phyloP scores from a whole-genome alignment of 2,888 invertebrate species.

The Kuschelorhynchus macadamiae region DNA sequence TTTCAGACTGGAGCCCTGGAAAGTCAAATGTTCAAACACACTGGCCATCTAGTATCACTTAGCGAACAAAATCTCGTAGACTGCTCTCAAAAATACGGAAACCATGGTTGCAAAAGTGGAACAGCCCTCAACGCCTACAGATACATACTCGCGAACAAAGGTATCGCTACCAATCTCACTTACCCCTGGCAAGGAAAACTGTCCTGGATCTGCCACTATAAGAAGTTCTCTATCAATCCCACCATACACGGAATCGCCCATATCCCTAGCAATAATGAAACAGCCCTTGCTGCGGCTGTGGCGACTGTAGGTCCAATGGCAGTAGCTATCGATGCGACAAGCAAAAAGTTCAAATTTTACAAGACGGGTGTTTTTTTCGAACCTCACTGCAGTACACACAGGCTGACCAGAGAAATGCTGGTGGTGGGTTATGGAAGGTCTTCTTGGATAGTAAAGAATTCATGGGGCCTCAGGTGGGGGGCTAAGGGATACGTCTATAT shows the following conservation, averaged over 20 bases:
- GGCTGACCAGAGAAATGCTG: constrained; percentile 85
- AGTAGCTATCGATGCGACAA: constrained; percentile 85
- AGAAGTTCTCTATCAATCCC: background rate
- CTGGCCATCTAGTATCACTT: background rate
- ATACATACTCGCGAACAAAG: constrained; percentile 3
- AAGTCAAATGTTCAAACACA: constrained; percentile 17
- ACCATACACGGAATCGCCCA: background rate
- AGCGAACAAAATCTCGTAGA: constrained; percentile 24
- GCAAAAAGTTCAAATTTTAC: constrained; percentile 82
- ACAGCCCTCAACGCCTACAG: background rate
- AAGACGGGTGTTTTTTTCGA: constrained; percentile 83
- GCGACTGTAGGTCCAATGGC: constrained; percentile 88
- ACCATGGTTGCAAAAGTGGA: constrained; percentile 13
- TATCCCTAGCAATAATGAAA: background rate
- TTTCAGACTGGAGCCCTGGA: constrained; percentile 22
- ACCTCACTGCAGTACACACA: constrained; percentile 73
- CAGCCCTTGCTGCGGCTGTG: constrained; percentile 60
- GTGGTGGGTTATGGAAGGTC: constrained; percentile 81
- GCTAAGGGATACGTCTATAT: constrained; percentile 54
- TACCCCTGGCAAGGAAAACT: constrained; percentile 19
- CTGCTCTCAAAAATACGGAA: constrained; percentile 6
- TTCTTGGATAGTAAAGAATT: constrained; percentile 79
- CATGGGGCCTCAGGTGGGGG: constrained; percentile 69
- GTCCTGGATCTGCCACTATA: constrained; percentile 12
- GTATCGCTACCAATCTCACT: background rate